Evolutionary conservation across 2,113 vertebrate species (phyloP).

Genomic region (Colossoma macropomum): DNA sequence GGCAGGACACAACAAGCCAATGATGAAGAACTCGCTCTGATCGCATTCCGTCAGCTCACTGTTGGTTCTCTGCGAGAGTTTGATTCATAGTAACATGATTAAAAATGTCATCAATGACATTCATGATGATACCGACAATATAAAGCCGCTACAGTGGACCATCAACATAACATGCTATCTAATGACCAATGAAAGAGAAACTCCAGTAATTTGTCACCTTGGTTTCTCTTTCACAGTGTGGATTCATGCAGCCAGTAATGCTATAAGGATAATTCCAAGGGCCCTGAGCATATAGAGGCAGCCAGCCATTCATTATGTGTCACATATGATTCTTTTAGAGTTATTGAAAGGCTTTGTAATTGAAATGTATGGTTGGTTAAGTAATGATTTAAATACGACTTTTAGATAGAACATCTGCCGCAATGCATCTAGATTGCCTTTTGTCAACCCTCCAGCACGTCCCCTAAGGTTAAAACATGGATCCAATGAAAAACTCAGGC

Average conservation of each 20-base stretch:
- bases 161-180: too few relatives aligned
- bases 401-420: not conserved
- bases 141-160: too few relatives aligned
- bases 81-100: too few relatives aligned
- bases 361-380: slow-evolving; percentile 1
- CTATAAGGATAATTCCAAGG: not conserved
- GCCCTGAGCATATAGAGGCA: not conserved
- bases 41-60: too few relatives aligned
- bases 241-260: not conserved
- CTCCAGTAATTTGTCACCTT: not conserved
- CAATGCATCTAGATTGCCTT: not conserved
- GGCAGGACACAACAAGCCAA: too few relatives aligned
- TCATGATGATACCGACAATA: too few relatives aligned
- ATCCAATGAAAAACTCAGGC: too few relatives aligned
- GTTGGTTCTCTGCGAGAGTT: too few relatives aligned
- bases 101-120: too few relatives aligned
- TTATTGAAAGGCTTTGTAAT: not conserved
- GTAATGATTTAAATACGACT: not conserved
- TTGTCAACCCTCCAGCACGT: not conserved
- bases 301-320: not conserved
- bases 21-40: too few relatives aligned
- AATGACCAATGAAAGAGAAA: too few relatives aligned
- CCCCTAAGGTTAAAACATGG: not conserved
- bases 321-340: not conserved
- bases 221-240: slow-evolving; percentile 8